Conservation (phyloP, 2,888 invertebrate genomes). For the Patella depressa region DNA sequence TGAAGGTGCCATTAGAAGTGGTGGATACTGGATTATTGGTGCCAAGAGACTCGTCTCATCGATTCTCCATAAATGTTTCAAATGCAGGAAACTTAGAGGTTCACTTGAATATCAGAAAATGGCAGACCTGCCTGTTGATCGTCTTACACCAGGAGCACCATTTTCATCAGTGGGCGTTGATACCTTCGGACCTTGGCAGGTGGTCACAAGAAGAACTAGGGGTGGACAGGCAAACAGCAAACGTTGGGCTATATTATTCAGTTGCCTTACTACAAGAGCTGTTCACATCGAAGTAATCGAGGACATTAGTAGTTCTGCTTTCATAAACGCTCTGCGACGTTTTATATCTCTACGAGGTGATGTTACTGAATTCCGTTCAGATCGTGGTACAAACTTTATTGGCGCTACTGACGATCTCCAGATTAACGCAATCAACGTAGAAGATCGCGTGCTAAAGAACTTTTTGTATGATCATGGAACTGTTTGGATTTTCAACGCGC, state of each 20-base stretch:
- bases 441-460: slow-evolving; percentile 22
- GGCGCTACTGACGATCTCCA: slow-evolving; percentile 31
- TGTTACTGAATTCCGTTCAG: slow-evolving; percentile 32
- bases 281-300: no score
- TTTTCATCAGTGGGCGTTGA: slow-evolving; percentile 23
- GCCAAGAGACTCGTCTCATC: no score
- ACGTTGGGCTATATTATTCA: no score
- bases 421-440: slow-evolving; percentile 33
- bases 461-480: slow-evolving; percentile 24
- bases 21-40: no score
- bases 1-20: no score
- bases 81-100: slow-evolving; percentile 13
- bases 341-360: slow-evolving; percentile 26
- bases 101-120: slow-evolving; percentile 23
- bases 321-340: slow-evolving; percentile 19
- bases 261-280: no score
- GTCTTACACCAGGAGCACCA: slow-evolving; percentile 16
- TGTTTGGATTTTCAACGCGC: slow-evolving; percentile 38
- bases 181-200: no score
- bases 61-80: no score
- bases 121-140: slow-evolving; percentile 23
- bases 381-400: slow-evolving; percentile 42
- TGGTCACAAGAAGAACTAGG: no score
- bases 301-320: not conserved
- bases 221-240: no score